Conservation (phyloP, 1,140 invertebrate species). For the Ganaspis sp. region DNA sequence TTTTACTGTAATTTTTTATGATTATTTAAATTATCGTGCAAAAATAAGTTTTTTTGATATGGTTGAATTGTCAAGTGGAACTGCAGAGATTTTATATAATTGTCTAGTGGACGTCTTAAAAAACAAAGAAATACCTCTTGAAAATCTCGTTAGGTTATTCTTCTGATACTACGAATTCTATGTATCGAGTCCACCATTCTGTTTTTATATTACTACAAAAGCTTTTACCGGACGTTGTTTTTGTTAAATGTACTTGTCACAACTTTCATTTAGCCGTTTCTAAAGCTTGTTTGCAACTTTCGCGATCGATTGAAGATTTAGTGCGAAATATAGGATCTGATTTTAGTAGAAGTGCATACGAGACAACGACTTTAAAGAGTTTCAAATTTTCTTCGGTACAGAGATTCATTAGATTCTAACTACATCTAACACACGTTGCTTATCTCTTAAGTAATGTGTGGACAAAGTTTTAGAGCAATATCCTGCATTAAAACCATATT, state of each 20-base stretch:
- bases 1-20: no score
- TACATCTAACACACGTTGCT: constrained; percentile 62
- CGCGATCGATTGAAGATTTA: neutral
- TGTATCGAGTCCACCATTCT: neutral
- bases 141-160: no score
- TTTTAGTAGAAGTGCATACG: neutral
- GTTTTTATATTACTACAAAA: neutral
- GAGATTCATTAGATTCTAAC: neutral
- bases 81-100: neutral
- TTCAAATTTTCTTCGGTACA: neutral
- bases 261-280: neutral
- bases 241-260: neutral
- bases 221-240: neutral
- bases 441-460: constrained; percentile 66
- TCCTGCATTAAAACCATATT: constrained; percentile 50
- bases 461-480: constrained; percentile 61
- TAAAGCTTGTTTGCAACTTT: neutral
- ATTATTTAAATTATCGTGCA: neutral
- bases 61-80: neutral
- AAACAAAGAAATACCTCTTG: neutral
- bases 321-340: neutral
- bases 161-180: neutral
- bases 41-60: neutral
- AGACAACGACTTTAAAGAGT: neutral
- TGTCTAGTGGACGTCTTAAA: neutral